Evolutionary conservation across 2,797 vertebrate species (phyloP).

Genomic region (Diplodus sargus): DNA sequence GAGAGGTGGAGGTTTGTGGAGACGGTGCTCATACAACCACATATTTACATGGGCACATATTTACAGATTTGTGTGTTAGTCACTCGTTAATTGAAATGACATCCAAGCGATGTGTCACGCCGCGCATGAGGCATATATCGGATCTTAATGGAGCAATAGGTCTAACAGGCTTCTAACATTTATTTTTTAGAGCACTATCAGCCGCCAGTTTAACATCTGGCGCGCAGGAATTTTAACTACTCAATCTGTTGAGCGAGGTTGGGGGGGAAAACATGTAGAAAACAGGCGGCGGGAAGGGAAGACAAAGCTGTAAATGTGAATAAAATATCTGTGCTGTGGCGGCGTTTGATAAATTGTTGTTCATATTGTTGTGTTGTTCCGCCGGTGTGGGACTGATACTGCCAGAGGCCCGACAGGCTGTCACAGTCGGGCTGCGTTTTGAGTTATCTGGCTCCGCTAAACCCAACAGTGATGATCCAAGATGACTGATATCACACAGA

Average conservation of each 20-base stretch:
- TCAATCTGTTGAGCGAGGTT: constrained; percentile 36
- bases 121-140: neutral
- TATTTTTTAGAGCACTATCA: constrained; percentile 27
- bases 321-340: constrained; percentile 36
- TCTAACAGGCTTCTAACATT: constrained; percentile 4
- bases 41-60: neutral
- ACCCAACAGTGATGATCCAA: constrained; percentile 13
- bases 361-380: constrained; percentile 30
- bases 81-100: neutral
- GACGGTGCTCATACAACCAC: constrained; percentile 17
- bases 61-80: constrained; percentile 31
- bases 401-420: constrained; percentile 43
- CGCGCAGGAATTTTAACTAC: constrained; percentile 28
- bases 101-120: constrained; percentile 25
- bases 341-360: constrained; percentile 31
- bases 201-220: constrained; percentile 56
- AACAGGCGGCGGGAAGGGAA: constrained; percentile 46
- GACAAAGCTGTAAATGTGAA: constrained; percentile 49
- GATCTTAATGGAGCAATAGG: constrained; percentile 2
- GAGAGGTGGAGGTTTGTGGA: neutral
- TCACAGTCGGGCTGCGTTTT: constrained; percentile 16
- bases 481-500: constrained; percentile 24
- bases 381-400: constrained; percentile 17
- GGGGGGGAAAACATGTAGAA: constrained; percentile 4
- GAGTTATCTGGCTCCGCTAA: constrained; percentile 39